Evolutionary conservation across 2,113 vertebrate genomes (phyloP), one percentile per base, ranked within the genome.

Genomic region (Salvelinus fontinalis): DNA sequence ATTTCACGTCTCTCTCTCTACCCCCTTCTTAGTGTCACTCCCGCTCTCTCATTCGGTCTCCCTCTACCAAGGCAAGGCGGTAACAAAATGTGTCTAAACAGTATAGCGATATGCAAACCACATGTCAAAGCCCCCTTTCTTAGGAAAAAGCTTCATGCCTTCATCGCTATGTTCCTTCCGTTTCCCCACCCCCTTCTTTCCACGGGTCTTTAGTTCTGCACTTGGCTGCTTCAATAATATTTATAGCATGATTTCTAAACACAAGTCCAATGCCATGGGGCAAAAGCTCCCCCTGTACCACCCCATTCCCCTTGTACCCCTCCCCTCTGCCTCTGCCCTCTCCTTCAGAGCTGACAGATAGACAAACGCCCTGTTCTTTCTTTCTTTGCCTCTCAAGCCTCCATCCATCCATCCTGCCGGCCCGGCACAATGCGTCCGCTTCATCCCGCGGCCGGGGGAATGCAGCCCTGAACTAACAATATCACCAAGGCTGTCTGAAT

Each of bases 401-500:
- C 90, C 92, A 84, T 90, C 89, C 89, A 75, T 92, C 92, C 91
- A 90, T 93, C 92, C 91, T 89, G 90, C 90, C 72, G 82, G 84
- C 87, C 84, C 67, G 85, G 83, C 86, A 95, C 94, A 95, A 95
- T 95, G 92, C 88, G 16, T 84, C 74, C 84, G 90, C 91, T 93
- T 93, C 94, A 82, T 94, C 92, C 91, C 75, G 89, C 89, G 78
- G 92, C 91, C 88, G 85, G 89, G 88, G 88, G 87, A 93, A 91
- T 84, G 90, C 92, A 85, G 91, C 87, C 88, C 92, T 94, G 93
- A 94, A 91, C 86, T 90, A 94, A 95, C 94, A 95, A 93, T 94
- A 93, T 90, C 82, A 92, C 85, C 90, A 85, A 92, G 93, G 90
- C 92, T 92, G 92, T 92, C 92, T 93, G 85, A 89, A 91, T 89